Base-by-base conservation (phyloP, 92 coral and sea anemone species). In the Galaxea fascicularis region DNA sequence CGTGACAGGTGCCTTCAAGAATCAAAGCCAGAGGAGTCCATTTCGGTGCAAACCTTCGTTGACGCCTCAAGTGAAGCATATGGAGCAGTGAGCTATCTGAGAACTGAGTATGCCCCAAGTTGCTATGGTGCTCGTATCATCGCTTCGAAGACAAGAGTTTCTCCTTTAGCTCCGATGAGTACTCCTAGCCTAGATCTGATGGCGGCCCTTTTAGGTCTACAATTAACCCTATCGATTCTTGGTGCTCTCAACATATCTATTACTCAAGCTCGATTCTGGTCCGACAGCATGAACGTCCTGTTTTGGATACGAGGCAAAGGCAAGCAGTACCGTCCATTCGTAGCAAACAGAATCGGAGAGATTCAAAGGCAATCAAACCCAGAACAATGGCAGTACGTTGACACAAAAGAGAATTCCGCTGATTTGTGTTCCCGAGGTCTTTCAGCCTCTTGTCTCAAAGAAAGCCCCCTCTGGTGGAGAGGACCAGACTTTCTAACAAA, bases 1-100 rank as follows among this genome's bases (percentile, higher is more conserved):
- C n/a, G n/a, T n/a, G n/a, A n/a, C n/a, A n/a, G 92, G 28, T 83
- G 88, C 57, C 29, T 65, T 12, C 65, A 62, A 56, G 46, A 64
- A 16, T 70, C 46, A 28, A 67, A 63, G 52, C 71, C n/a, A n/a
- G n/a, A n/a, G n/a, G n/a, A n/a, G n/a, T n/a, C n/a, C n/a, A n/a
- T n/a, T n/a, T n/a, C n/a, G 15, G 15, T 65, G 4, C 71, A 65
- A 11, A 65, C 71, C 10, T 87, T 87, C 51, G 83, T 39, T 12
- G 91, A 87, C 75, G 87, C 91, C 4, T 87, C 83, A n/a, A 16
- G 13, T 22, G 90, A 86, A 73, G 44, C n/a, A n/a, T n/a, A n/a
- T n/a, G n/a, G n/a, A n/a, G n/a, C n/a, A n/a, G n/a, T n/a, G n/a
- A n/a, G n/a, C 10, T 86, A 90, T 58, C 53, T 70, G 7, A 35